phyloP scores from a whole-genome alignment of 2,888 invertebrate genomes.

The Leptopilina myrica region DNA sequence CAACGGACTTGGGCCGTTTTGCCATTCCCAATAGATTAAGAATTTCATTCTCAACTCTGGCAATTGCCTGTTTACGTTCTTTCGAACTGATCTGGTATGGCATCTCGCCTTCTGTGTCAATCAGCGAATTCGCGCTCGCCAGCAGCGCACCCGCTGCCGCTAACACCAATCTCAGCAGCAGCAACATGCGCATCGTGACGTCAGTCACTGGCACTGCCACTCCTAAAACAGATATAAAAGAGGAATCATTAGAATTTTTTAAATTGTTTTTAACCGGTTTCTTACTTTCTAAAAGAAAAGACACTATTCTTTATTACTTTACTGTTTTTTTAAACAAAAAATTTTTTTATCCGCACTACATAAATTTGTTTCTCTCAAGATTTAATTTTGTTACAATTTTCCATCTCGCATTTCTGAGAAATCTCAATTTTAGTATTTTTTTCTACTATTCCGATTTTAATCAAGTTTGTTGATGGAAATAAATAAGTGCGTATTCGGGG shows the following conservation, averaged over 20 bases:
- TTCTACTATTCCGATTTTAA: conserved; percentile 16
- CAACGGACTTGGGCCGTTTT: conserved; percentile 78
- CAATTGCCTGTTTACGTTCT: conserved; percentile 73
- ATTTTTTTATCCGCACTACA: too few species aligned
- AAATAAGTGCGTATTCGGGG: conserved; percentile 4
- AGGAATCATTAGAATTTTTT: conserved; percentile 43
- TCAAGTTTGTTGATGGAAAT: conserved; percentile 25
- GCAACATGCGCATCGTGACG: conserved; percentile 75
- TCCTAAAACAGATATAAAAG: conserved; percentile 63
- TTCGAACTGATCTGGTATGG: conserved; percentile 43
- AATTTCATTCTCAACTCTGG: conserved; percentile 79
- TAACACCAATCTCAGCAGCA: conserved; percentile 74
- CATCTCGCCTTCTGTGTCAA: conserved; percentile 58
- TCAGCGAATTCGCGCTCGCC: conserved; percentile 76
- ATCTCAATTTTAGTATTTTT: neutral
- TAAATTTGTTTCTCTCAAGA: too few species aligned
- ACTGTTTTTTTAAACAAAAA: neutral
- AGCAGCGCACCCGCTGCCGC: conserved; percentile 74
- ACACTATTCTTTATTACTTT: neutral
- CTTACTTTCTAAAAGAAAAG: conserved; percentile 31
- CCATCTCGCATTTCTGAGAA: neutral
- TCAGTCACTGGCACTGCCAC: conserved; percentile 72
- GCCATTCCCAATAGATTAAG: conserved; percentile 82
- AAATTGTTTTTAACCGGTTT: conserved; percentile 34
- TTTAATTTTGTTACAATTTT: too few species aligned